Evolutionary conservation across 2,797 vertebrate genomes (phyloP), one percentile per base, ranked within the genome.

Genomic region (Acanthis flammea): DNA sequence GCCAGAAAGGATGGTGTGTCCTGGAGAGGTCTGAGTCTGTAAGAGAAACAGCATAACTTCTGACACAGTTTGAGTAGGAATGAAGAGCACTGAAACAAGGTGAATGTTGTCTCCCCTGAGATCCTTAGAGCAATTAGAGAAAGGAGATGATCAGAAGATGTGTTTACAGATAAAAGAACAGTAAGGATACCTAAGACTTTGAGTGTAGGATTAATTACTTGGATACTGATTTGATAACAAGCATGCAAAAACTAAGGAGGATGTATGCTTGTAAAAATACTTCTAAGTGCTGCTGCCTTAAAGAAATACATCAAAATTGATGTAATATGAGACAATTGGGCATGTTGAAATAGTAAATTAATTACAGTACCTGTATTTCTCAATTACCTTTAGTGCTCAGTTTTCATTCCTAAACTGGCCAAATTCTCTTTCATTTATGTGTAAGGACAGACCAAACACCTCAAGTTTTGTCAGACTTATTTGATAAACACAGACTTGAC

Each of bases 131-230:
- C 48, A 97, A 80, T 96, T 96, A 95, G 61, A 94, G 79, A 96
- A 83, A 93, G 73, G 63, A 94, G 88, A 95, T 63, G 66, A 96
- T 86, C 48, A 63, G 54, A 78, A 88, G 61, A 45, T 81, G 14
- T 92, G 48, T 94, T 97, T 94, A 81, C 74, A 96, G 81, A 92
- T 94, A 78, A 95, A 94, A 95, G 55, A 41, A 71, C 53, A 83
- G 48, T 42, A 35, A 61, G 45, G 25, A 85, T 48, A 61, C 58
- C 71, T 58, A 75, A 63, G 53, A 65, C 85, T 95, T 95, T 95
- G 85, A 95, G 92, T 94, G 87, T 53, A 90, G 81, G 95, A 96
- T 97, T 97, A 97, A 97, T 91, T 91, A 96, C 65, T 78, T 84
- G 61, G 41, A 58, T 97, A 97, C 96, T 94, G 96, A 96, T 97